Evolutionary conservation across 2,888 invertebrate genomes (phyloP), one percentile per base, ranked within the genome.

Genomic region (Ephialtes manifestator): DNA sequence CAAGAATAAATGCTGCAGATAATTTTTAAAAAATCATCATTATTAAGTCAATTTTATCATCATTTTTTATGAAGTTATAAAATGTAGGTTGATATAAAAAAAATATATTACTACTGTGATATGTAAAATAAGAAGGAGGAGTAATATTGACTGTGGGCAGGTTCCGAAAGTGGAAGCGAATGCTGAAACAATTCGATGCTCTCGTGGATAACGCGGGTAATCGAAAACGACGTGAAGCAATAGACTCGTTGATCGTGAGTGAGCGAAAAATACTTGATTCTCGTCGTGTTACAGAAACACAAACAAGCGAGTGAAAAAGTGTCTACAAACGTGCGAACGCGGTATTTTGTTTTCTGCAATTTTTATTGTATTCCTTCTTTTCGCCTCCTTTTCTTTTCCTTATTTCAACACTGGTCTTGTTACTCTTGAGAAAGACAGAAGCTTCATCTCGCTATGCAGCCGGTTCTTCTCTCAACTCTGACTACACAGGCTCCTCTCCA

Each of bases 151-250:
- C 15, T 46, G 0, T 4, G 46, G 0, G 46, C 0, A 7, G 13
- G 46, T 7, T 35, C 7, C 35, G 15, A 46, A 46, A 46, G 46
- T 46, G 46, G 4, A 0, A 46, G 46, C 43, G 39, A 43, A 63
- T 65, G 39, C 7, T 15, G 35, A 46, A 53, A 65, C 46, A 51
- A 15, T 71, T 82, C 53, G 43, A 82, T 77, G 55, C 58, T 35
- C 48, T 8, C 4, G 51, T 71, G 31, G 53, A 71, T 63, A 55
- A 53, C 65, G 43, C 63, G 46, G 55, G 35, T 82, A 18, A 81
- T 72, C 72, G 77, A 67, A 72, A 39, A 24, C 48, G 4, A 20
- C 63, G 75, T 28, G 60, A 71, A 63, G 43, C 60, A 35, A 70
- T n/a, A 43, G 2, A 46, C 60, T 13, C 24, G 53, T 35, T 39